A percentile compares a stretch with the other conserved stretches of the same genome.
Evolutionary conservation across 2,113 vertebrate genomes (phyloP).

Genomic region (Mugil cephalus): DNA sequence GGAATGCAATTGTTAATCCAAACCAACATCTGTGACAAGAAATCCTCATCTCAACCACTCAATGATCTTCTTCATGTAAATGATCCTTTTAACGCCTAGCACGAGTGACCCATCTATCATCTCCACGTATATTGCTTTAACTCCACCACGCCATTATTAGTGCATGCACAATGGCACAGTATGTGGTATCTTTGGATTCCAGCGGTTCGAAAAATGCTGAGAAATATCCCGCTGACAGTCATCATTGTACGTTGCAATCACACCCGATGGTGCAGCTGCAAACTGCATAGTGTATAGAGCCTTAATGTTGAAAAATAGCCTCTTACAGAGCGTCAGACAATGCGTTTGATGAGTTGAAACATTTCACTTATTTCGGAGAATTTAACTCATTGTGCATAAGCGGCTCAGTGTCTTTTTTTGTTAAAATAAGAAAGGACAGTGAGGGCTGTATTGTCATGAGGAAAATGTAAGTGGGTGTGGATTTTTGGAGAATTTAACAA

Average conservation of each 20-base stretch:
- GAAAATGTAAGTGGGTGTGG: not conserved
- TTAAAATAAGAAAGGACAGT: conserved; percentile 2
- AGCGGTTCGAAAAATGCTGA: conserved; percentile 21
- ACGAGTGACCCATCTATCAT: not conserved
- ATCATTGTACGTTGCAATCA: conserved; percentile 15
- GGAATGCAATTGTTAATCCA: not conserved
- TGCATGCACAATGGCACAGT: not conserved
- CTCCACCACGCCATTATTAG: not conserved
- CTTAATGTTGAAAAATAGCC: conserved; percentile 14
- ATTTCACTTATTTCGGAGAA: not conserved
- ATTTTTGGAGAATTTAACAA: no score
- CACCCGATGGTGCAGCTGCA: conserved; percentile 18
- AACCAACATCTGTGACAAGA: conserved; percentile 7
- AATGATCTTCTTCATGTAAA: not conserved
- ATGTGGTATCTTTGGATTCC: conserved; percentile 12
- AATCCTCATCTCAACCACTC: conserved; percentile 1
- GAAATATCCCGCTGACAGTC: conserved; percentile 31
- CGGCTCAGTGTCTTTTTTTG: not conserved
- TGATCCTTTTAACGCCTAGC: not conserved
- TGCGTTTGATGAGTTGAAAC: conserved; percentile 8
- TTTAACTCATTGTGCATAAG: conserved; percentile 4
- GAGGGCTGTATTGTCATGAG: not conserved
- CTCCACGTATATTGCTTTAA: conserved; percentile 12
- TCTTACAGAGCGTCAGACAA: not conserved
- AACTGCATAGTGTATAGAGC: conserved; percentile 1